Conservation (phyloP, 2,888 invertebrate genomes). For the Listrodromus nycthemerus region DNA sequence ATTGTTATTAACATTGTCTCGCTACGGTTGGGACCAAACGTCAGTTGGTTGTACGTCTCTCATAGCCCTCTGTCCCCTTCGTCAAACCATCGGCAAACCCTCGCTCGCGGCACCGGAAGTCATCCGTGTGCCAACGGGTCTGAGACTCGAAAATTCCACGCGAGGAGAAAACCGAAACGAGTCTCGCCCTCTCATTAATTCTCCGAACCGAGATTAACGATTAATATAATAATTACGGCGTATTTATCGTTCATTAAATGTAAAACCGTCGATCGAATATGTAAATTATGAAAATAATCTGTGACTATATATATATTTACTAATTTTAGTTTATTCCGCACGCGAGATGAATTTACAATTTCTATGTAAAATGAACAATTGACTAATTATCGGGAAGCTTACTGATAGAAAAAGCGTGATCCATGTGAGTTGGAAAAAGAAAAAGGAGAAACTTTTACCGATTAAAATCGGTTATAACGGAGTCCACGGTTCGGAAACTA, state of each 20-base stretch:
- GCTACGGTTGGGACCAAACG: constrained; percentile 76
- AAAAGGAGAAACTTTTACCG: not conserved
- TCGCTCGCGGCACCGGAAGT: constrained; percentile 13
- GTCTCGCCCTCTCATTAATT: constrained; percentile 7
- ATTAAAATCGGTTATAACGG: not conserved
- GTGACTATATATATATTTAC: constrained; percentile 20
- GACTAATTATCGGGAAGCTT: not conserved
- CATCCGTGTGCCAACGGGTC: constrained; percentile 5
- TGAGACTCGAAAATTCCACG: constrained; percentile 23
- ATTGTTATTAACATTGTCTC: constrained; percentile 67
- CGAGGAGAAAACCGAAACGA: not conserved
- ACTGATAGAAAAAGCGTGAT: constrained; percentile 14
- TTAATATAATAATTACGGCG: not conserved
- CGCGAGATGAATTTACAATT: constrained; percentile 26
- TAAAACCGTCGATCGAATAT: not conserved
- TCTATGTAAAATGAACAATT: constrained; percentile 8
- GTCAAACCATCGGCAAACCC: not conserved
- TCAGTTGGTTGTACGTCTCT: constrained; percentile 64
- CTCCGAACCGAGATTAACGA: not conserved
- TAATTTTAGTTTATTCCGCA: constrained; percentile 28
- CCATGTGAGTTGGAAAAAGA: not conserved
- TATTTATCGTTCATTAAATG: constrained; percentile 4
- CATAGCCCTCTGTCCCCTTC: constrained; percentile 34
- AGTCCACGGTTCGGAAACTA: not conserved
- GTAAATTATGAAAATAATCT: constrained; percentile 14